Base-by-base conservation (phyloP, 2,797 vertebrate species). In the Cephalopachus bancanus region DNA sequence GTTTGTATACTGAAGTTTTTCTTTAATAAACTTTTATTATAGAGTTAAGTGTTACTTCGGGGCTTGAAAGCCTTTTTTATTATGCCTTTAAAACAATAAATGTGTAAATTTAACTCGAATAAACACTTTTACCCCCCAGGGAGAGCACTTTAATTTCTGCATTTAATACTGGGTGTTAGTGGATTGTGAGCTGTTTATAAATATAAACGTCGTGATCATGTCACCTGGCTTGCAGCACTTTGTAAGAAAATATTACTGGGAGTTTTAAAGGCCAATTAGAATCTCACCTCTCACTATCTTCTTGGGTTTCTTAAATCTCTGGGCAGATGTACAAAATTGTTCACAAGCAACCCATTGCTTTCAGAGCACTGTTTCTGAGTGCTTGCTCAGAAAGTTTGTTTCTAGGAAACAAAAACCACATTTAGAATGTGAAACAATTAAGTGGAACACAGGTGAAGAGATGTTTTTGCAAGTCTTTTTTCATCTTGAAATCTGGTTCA, bases 81-180 rank as follows among this genome's bases (percentile, higher is more conserved):
- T 93, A n/a, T 22, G 57, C 22, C 92, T 96, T 97, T 96, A 57
- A 97, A 93, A 96, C 44, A 83, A 91, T 74, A 64, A 94, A 44
- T 67, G 55, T 83, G 94, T 30, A 12, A 59, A 26, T 83, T 64
- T 97, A 75, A 92, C 71, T 92, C 76, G n/a, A 84, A 55, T n/a
- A 55, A 59, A 83, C 71, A 30, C 26, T 84, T 49, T 81, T 20
- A 30, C 64, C 71, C 57, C 26, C 22, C 89, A 65, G 10, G 8
- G 85, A 83, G 80, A 64, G 7, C 69, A 44, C 55, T 81, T 91
- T 59, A 59, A 72, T 53, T 76, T 89, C 55, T 33, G 75, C n/a
- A 1, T 30, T 85, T 67, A 33, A 44, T 7, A 4, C 17, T 8
- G 44, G 26, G 4, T 19, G 37, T 44, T 83, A 33, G 59, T 67